Percentiles rank a stretch among this genome's conserved stretches.
These are phyloP conservation scores for Augochlora pura DNA, from an alignment of 1,140 invertebrate genomes.

Conservation along the genomic window DNA sequence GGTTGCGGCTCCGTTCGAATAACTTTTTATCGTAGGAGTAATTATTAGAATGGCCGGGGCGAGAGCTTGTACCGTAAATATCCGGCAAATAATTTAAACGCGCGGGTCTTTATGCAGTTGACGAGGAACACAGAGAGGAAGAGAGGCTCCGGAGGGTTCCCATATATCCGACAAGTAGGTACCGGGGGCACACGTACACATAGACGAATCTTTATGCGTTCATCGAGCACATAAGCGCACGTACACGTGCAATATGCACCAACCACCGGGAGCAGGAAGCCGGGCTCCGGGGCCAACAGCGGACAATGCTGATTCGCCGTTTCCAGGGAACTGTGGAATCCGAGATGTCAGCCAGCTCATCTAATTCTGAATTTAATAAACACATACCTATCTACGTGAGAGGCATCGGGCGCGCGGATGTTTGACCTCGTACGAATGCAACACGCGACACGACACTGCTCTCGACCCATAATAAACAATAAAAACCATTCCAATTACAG, in stretches of 20 bases:
- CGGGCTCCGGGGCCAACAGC: not conserved
- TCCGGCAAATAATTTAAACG: constrained; percentile 22
- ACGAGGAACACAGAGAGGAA: not conserved
- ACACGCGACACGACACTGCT: not conserved
- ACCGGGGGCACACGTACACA: not conserved
- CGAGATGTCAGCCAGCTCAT: constrained; percentile 52
- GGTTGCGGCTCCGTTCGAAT: too few relatives aligned
- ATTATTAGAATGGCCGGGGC: not conserved
- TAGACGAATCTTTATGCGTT: constrained; percentile 31
- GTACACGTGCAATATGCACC: constrained; percentile 46
- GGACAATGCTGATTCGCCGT: constrained; percentile 54
- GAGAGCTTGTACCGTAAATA: not conserved
- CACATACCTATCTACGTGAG: constrained; percentile 53
- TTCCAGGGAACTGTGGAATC: constrained; percentile 54
- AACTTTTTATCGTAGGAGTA: not conserved
- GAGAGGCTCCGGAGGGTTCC: not conserved
- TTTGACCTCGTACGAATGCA: constrained; percentile 22
- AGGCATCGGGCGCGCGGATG: constrained; percentile 39
- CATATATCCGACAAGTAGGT: not conserved
- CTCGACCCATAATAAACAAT: constrained; percentile 14
- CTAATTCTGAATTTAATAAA: constrained; percentile 67
- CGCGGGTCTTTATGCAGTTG: constrained; percentile 27
- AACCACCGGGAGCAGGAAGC: constrained; percentile 8
- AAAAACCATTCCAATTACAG: not conserved
- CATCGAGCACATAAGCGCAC: constrained; percentile 34